Base-by-base conservation (phyloP, 2,113 vertebrate species). In the Dromiciops gliroides region DNA sequence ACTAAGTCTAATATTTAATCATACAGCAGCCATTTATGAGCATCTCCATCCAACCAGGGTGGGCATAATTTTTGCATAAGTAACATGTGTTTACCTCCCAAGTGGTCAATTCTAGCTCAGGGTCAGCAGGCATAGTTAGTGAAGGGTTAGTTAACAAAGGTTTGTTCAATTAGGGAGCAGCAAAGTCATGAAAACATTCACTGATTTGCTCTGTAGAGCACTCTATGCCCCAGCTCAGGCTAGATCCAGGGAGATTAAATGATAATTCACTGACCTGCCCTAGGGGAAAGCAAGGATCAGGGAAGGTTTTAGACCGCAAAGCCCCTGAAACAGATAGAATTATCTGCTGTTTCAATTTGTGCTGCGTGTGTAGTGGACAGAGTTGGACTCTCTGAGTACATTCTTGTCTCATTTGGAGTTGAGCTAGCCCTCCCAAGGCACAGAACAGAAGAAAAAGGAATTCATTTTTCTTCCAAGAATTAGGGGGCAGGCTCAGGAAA, bases 1-100 rank as follows among this genome's bases (percentile, higher is more conserved):
- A 98, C 97, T 96, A 97, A 95, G 94, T 95, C 90, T 50, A 96
- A 97, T 88, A n/a, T 49, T 98, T 93, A 94, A 92, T 94, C 95
- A 92, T 50, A 75, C 25, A 37, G 89, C 90, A 95, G 95, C 83
- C 23, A 0, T 94, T 10, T 94, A 5, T 14, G 95, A 94, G 67
- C 93, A 96, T 96, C 51, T 94, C 23, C 24, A 48, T 96, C 90
- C 95, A 47, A 90, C 95, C 96, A 51, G 90, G 26, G 16, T 28
- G 0, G 51, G 50, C 25, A 94, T 90, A 92, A 25, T 89, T 95
- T 95, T 91, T 92, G 90, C 51, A 89, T 48, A 89, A 75, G 94
- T 28, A 89, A 91, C 52, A 92, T 53, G 48, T 5, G 92, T 91
- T 96, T 52, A 92, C 67, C 92, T 94, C 93, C 89, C 60, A 75